These are phyloP conservation scores for Ceratoteleas bidentatus DNA, from an alignment of 1,140 invertebrate species.

Conservation along the genomic window DNA sequence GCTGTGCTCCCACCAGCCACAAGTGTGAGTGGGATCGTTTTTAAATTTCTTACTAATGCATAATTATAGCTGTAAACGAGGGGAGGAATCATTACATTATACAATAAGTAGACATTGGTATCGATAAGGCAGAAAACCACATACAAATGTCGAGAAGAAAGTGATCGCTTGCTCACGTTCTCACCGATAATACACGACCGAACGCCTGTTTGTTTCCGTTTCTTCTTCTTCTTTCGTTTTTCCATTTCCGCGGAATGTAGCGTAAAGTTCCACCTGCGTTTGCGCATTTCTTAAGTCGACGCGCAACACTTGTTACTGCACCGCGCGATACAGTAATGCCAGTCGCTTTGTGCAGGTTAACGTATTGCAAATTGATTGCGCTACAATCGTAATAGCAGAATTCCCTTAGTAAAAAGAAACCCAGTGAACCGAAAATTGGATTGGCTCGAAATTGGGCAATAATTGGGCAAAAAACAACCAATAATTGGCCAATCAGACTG, in stretches of 20 bases:
- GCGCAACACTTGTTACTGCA: conserved; percentile 40
- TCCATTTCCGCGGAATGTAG: conserved; percentile 49
- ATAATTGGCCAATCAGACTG: no score
- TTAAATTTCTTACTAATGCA: conserved; percentile 81
- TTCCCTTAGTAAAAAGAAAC: no score
- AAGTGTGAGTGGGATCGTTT: conserved; percentile 79
- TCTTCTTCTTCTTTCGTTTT: conserved; percentile 32
- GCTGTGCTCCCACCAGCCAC: conserved; percentile 80
- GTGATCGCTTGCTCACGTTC: conserved; percentile 65
- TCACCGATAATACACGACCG: conserved; percentile 38
- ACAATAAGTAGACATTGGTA: conserved; percentile 64
- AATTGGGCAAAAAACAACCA: no score
- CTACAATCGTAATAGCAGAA: no score
- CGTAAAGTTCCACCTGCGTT: conserved; percentile 47
- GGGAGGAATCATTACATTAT: conserved; percentile 71
- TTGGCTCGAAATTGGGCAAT: no score
- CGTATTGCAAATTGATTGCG: no score
- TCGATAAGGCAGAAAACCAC: conserved; percentile 62
- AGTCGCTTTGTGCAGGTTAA: no score
- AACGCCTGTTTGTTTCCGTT: conserved; percentile 39
- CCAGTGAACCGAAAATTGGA: no score
- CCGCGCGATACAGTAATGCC: conserved; percentile 13
- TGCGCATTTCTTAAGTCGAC: conserved; percentile 15
- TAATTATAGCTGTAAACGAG: conserved; percentile 76
- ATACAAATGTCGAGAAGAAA: conserved; percentile 65